These are phyloP conservation scores for Calliphora vicina DNA, from an alignment of 1,140 invertebrate genomes.

Conservation along the genomic window DNA sequence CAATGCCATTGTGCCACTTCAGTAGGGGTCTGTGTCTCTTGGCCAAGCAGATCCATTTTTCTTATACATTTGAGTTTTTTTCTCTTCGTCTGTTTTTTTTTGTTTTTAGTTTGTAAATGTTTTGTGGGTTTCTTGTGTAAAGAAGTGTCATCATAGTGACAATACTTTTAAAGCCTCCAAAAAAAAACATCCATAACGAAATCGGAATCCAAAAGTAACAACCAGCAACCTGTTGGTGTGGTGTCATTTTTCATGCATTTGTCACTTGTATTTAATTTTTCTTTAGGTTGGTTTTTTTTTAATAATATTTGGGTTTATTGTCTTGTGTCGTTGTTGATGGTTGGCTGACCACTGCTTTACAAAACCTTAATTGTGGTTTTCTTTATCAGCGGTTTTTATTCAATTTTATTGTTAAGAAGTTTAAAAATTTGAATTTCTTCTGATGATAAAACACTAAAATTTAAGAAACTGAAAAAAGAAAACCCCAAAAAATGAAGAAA, in stretches of 20 bases:
- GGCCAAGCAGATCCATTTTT: conserved; percentile 2
- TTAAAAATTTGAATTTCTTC: background rate
- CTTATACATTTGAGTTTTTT: background rate
- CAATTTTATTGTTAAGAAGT: background rate
- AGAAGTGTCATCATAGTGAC: background rate
- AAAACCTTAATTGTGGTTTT: background rate
- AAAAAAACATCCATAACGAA: background rate
- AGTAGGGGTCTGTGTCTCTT: background rate
- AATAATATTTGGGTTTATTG: background rate
- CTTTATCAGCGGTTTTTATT: background rate
- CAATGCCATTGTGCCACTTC: conserved; percentile 31
- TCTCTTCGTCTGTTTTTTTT: background rate
- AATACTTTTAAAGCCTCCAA: background rate
- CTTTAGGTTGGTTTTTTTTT: background rate
- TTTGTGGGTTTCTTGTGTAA: background rate
- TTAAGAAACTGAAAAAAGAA: background rate
- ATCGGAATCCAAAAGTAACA: background rate
- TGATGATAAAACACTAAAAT: background rate
- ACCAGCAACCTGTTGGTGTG: conserved; percentile 20
- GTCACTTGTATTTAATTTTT: conserved; percentile 13
- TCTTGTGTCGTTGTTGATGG: background rate
- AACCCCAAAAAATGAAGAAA: background rate
- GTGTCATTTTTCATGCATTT: conserved; percentile 35
- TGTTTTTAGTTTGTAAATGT: background rate
- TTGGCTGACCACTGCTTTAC: background rate